A percentile compares a stretch with the other conserved stretches of the same genome.
These are phyloP conservation scores for Kryptopterus vitreolus DNA, from an alignment of 2,797 vertebrate species.

Conservation along the genomic window DNA sequence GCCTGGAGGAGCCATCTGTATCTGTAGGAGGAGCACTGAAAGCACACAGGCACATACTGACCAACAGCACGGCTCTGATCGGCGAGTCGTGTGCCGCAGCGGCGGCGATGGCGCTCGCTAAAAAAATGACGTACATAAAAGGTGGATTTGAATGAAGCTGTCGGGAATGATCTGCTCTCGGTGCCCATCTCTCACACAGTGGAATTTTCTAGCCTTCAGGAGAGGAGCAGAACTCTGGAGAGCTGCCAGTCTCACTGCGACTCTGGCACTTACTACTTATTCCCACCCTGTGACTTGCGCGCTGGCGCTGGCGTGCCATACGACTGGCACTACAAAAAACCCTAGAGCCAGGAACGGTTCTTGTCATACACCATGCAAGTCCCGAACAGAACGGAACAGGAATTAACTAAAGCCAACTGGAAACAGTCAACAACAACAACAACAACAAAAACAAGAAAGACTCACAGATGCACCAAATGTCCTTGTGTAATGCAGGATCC, in stretches of 20 bases:
- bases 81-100: conserved; percentile 2
- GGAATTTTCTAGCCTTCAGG: neutral
- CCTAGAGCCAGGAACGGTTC: conserved; percentile 38
- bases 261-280: conserved; percentile 57
- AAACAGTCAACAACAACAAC: no score
- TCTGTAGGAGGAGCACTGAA: conserved; percentile 49
- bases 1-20: conserved; percentile 56
- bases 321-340: conserved; percentile 39
- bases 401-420: conserved; percentile 24
- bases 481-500: neutral
- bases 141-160: neutral
- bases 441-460: conserved; percentile 12
- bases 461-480: conserved; percentile 20
- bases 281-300: conserved; percentile 34
- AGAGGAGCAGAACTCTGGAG: conserved; percentile 16
- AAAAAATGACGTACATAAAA: neutral
- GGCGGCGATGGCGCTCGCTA: neutral
- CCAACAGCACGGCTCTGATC: conserved; percentile 37
- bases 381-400: conserved; percentile 30
- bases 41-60: conserved; percentile 37
- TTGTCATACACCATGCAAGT: conserved; percentile 51
- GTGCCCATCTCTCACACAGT: neutral
- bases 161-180: neutral
- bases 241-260: conserved; percentile 20
- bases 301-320: conserved; percentile 15